phyloP scores from a whole-genome alignment of 1,140 invertebrate genomes.

The Eufriesea mexicana region DNA sequence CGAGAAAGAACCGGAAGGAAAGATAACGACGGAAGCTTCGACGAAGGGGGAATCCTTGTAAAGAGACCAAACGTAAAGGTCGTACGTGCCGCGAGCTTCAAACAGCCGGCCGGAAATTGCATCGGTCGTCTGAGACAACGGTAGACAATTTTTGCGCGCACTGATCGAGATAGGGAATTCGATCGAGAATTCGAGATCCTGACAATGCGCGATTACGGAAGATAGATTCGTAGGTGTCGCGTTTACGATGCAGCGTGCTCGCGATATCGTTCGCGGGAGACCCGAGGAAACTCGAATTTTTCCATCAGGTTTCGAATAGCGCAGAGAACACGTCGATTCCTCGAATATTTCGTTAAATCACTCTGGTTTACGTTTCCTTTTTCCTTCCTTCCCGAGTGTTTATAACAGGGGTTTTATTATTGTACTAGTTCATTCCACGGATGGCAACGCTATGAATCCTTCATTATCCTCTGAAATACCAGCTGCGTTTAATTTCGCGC shows the following conservation, averaged over 20 bases:
- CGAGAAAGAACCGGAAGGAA: constrained; percentile 21
- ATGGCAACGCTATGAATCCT: background rate
- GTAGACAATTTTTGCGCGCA: constrained; percentile 57
- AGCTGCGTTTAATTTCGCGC: constrained; percentile 15
- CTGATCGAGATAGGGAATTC: constrained; percentile 8
- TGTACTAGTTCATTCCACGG: background rate
- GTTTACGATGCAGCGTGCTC: background rate
- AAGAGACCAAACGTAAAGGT: constrained; percentile 65
- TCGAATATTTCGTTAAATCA: background rate
- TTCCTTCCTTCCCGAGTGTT: background rate
- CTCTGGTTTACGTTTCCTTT: background rate
- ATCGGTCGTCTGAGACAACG: constrained; percentile 51
- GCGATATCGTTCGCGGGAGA: background rate
- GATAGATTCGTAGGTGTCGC: background rate
- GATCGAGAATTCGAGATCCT: background rate
- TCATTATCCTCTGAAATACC: background rate
- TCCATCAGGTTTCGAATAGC: too few species aligned
- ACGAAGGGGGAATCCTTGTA: constrained; percentile 58
- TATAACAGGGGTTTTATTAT: background rate
- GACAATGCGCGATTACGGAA: background rate
- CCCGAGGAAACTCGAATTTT: background rate
- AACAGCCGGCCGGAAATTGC: constrained; percentile 61
- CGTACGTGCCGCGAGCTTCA: constrained; percentile 65
- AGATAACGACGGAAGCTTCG: constrained; percentile 57
- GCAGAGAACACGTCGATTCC: too few species aligned